These are phyloP conservation scores for Trilocha varians DNA, from an alignment of 2,888 invertebrate genomes.

Conservation along the genomic window DNA sequence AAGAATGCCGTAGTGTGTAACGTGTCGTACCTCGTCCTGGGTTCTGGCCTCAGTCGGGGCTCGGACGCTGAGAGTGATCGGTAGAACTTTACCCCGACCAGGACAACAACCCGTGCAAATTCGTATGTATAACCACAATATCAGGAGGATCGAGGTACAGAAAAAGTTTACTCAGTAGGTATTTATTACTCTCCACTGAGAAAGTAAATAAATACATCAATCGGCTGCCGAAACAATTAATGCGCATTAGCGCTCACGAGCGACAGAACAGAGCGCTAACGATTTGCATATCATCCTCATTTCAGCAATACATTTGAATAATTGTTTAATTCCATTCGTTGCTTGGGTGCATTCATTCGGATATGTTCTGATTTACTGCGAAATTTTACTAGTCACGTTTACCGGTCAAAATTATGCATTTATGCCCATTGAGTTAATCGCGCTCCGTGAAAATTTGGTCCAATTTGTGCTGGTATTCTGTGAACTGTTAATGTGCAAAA, in stretches of 20 bases:
- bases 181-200: too few species aligned
- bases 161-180: too few species aligned
- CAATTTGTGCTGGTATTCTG: background rate
- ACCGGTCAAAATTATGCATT: background rate
- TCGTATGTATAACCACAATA: too few species aligned
- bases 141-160: too few species aligned
- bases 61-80: too few species aligned
- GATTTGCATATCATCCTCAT: slow-evolving; percentile 49
- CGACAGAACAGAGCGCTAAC: slow-evolving; percentile 20
- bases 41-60: too few species aligned
- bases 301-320: slow-evolving; percentile 52
- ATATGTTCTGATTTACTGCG: slow-evolving; percentile 34
- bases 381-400: background rate
- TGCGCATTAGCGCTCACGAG: slow-evolving; percentile 16
- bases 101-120: too few species aligned
- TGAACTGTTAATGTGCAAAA: background rate
- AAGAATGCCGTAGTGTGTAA: too few species aligned
- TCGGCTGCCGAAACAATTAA: slow-evolving; percentile 11
- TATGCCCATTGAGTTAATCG: background rate
- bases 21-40: too few species aligned
- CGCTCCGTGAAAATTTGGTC: background rate
- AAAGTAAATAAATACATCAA: background rate
- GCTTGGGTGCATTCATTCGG: slow-evolving; percentile 27
- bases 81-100: too few species aligned
- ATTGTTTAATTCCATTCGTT: slow-evolving; percentile 53